Conservation (phyloP, 2,888 invertebrate genomes). For the Lithodes maja region DNA sequence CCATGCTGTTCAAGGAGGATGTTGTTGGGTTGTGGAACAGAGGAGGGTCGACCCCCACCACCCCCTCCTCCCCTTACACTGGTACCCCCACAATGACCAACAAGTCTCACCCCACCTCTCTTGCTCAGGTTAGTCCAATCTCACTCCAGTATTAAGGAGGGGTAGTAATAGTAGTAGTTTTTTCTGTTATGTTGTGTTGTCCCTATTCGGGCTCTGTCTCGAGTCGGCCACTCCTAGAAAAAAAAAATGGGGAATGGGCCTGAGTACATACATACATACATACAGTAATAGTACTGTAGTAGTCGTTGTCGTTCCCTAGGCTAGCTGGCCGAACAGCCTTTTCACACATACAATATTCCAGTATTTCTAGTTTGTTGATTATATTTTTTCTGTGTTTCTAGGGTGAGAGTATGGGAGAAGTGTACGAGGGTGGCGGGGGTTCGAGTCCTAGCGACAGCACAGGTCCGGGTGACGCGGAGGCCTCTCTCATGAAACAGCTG, state of each 20-base stretch:
- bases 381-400: not conserved
- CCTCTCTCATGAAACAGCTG: constrained; percentile 58
- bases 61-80: constrained; percentile 57
- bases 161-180: no score
- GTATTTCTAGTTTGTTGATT: no score
- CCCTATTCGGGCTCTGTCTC: no score
- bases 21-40: constrained; percentile 49
- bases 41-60: constrained; percentile 54
- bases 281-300: no score
- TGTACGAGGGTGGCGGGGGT: constrained; percentile 18
- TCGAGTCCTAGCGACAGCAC: constrained; percentile 39
- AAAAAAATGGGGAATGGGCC: no score
- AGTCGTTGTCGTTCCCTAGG: no score
- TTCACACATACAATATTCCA: no score
- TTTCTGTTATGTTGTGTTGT: no score
- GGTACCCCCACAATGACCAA: not conserved
- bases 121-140: constrained; percentile 26
- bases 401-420: not conserved
- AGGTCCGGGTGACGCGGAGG: constrained; percentile 32
- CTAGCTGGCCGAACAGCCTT: no score
- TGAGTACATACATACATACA: no score
- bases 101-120: not conserved
- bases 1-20: constrained; percentile 44
- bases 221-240: no score
- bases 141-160: no score